Base-by-base conservation (phyloP, 2,113 vertebrate species). In the Grammomys dolichurus region DNA sequence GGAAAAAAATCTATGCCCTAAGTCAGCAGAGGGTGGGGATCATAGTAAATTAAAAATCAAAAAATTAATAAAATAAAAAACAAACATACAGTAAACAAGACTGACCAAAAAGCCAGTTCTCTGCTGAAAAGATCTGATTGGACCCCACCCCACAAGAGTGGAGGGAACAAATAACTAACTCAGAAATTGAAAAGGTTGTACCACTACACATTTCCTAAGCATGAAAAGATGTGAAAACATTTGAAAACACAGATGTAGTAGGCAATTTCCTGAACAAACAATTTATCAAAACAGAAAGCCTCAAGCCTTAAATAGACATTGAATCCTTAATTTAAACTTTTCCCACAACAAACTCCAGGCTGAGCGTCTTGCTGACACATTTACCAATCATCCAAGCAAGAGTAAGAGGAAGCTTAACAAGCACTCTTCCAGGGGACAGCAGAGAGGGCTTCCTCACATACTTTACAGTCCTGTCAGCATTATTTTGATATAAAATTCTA, bases 401-500 rank as follows among this genome's bases (percentile, higher is more conserved):
- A 95, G 84, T 58, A 87, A 94, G 86, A 96, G 46, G 80, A 90
- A 75, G 76, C 80, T 95, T 78, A 16, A 95, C 80, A 82, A 72
- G 90, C 94, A 75, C 75, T 87, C 69, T 92, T 95, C 86, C 86
- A 95, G 86, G 81, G 63, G 84, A 95, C 54, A 95, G 86, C 92
- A 95, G 96, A 95, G 96, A 78, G 76, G 70, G 80, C 60, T 92
- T 87, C 67, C 89, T 60, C 3, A 94, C 60, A 82, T 20, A 43
- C 5, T 46, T 46, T 76, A 76, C 26, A 3, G 24, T 76, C 43
- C 43, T 75, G 77, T 93, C 85, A 93, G 77, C 88, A 87, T 92
- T 73, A 94, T 82, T 95, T 94, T 87, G 86, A 96, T 96, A 92
- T 28, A 91, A 91, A 96, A 85, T 96, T 78, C 84, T 94, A 67